Conservation (phyloP, 2,797 vertebrate species). For the Choloepus didactylus region DNA sequence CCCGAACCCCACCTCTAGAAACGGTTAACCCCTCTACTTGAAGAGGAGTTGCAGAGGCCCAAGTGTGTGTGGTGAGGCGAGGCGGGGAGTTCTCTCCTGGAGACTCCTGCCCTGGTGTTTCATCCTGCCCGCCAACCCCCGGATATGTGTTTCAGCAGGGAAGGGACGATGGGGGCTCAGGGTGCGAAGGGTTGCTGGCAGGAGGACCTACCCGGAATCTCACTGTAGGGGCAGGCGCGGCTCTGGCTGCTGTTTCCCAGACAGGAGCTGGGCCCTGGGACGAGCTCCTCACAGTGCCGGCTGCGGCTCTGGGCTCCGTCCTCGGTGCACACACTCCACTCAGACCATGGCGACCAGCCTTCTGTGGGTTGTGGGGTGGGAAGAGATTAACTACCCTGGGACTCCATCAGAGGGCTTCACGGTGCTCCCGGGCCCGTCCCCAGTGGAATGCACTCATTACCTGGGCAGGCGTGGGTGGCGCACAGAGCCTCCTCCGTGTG, state of each 20-base stretch:
- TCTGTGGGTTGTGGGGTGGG: slow-evolving; percentile 87
- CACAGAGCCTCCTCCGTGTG: slow-evolving; percentile 99
- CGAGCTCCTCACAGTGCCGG: slow-evolving; percentile 92
- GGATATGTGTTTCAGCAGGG: background rate
- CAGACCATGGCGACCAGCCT: slow-evolving; percentile 97
- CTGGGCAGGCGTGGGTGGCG: slow-evolving; percentile 96
- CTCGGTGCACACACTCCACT: slow-evolving; percentile 96
- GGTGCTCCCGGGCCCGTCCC: background rate
- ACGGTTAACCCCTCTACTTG: too few species aligned
- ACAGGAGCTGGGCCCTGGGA: slow-evolving; percentile 89
- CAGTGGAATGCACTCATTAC: slow-evolving; percentile 85
- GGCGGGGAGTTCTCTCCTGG: background rate
- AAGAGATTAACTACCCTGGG: background rate
- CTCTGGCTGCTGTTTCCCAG: slow-evolving; percentile 95
- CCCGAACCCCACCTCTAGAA: background rate
- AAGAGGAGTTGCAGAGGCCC: too few species aligned
- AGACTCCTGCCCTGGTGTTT: background rate
- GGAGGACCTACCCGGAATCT: slow-evolving; percentile 94
- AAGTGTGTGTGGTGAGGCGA: background rate
- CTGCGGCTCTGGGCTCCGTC: slow-evolving; percentile 94
- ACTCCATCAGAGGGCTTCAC: background rate
- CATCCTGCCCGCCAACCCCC: background rate
- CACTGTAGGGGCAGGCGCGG: slow-evolving; percentile 94
- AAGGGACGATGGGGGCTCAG: background rate
- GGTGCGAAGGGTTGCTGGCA: background rate